Base-by-base conservation (phyloP, 2,113 vertebrate genomes). In the Vidua macroura region DNA sequence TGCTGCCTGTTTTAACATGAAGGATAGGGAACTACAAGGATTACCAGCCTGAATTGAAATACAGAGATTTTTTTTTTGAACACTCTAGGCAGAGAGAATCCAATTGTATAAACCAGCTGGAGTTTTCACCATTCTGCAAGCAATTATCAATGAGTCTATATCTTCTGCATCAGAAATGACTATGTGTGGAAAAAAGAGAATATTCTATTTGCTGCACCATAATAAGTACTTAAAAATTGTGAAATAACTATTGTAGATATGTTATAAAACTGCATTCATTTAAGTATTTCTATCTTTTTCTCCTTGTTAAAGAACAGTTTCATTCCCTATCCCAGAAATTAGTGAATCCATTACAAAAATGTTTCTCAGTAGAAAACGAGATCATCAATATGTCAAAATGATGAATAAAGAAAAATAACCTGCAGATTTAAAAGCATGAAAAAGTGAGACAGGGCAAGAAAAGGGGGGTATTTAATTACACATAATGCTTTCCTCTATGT, bases 401-500 rank as follows among this genome's bases (percentile, higher is more conserved):
- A 67, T 19, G 27, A 86, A 19, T 28, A 52, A 81, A 87, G 19
- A 89, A 39, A 27, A 77, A 66, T 28, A 22, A 59, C 48, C 14
- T 82, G 15, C 10, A 81, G 60, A 60, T 49, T 86, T 51, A 67
- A 83, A 58, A 66, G 9, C 8, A n/a, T 13, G 41, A 22, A 74
- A 48, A 25, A 70, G 2, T 3, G 21, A 11, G 2, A 64, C 5
- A 1, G 17, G 9, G 4, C 7, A 3, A 3, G 4, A 7, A 55
- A 60, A 15, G 6, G 5, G 1, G 5, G 0, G 3, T n/a, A 58
- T 73, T 84, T 88, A 82, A 41, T 63, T 63, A 31, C 44, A 73
- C 3, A 11, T 74, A 53, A 30, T 49, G 7, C 8, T 78, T 53
- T 51, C 7, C 43, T 52, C 24, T 58, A 10, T 76, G 14, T 75